Conservation (phyloP, 1,140 invertebrate species). For the Bathynomus jamesi region DNA sequence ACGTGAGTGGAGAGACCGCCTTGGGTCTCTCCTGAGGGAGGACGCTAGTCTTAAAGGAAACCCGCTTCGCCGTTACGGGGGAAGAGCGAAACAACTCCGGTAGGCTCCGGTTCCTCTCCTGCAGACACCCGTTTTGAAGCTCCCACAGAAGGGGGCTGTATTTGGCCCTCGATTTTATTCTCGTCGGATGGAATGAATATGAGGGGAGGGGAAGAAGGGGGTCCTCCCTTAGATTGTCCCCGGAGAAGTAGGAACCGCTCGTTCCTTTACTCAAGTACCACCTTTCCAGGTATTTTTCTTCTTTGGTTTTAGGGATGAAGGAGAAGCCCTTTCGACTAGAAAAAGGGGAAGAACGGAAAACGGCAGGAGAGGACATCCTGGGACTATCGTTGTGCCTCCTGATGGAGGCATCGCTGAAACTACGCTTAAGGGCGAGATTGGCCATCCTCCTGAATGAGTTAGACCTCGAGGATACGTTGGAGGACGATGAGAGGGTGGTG, state of each 20-base stretch:
- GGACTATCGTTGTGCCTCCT: neutral
- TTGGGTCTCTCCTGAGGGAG: neutral
- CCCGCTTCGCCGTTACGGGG: neutral
- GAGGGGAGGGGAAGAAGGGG: too few relatives aligned
- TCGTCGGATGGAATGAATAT: too few relatives aligned
- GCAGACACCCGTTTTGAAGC: neutral
- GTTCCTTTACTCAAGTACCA: neutral
- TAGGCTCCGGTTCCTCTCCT: neutral
- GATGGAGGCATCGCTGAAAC: neutral
- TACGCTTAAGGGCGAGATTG: neutral
- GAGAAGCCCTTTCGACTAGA: neutral
- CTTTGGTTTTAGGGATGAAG: neutral
- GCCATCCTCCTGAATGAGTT: neutral
- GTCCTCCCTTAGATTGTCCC: too few relatives aligned
- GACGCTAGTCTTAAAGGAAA: neutral
- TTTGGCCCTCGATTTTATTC: too few relatives aligned
- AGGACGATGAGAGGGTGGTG: neutral
- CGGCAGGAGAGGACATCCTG: neutral
- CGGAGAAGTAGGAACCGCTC: neutral
- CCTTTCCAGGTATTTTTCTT: neutral
- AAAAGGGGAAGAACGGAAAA: neutral
- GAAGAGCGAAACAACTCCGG: neutral
- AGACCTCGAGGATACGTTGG: neutral
- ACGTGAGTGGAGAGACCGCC: neutral
- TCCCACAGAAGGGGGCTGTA: neutral